phyloP scores from a whole-genome alignment of 2,113 vertebrate species.

The Penelope pileata region DNA sequence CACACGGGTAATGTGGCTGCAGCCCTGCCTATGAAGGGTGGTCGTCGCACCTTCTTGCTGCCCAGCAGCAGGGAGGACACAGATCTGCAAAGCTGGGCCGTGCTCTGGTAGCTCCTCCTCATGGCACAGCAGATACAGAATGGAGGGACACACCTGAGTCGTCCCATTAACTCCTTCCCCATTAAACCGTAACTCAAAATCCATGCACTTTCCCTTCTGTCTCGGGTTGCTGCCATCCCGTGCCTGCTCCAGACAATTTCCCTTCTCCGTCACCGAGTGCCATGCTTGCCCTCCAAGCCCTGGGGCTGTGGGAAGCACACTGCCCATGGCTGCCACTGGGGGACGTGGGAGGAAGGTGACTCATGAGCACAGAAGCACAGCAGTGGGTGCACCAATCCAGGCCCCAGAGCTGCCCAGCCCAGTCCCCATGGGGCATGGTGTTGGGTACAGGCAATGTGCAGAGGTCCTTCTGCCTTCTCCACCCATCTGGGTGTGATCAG shows the following conservation, averaged over 20 bases:
- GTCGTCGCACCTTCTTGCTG: background rate
- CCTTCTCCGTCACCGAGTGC: background rate
- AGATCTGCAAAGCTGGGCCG: background rate
- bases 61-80: too few relatives aligned
- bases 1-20: too few relatives aligned
- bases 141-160: background rate
- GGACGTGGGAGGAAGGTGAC: fast-evolving
- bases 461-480: background rate
- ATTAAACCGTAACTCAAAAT: background rate
- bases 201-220: background rate
- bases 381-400: fast-evolving
- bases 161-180: background rate
- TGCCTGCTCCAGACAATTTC: background rate
- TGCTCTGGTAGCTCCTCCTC: background rate
- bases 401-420: background rate
- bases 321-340: background rate
- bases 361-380: background rate
- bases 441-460: background rate
- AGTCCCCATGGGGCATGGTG: background rate
- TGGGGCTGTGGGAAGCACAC: too few relatives aligned
- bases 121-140: background rate
- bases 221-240: background rate
- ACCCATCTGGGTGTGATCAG: fast-evolving
- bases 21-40: background rate
- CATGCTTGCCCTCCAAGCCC: too few relatives aligned